Base-by-base conservation (phyloP, 2,888 invertebrate genomes). In the Nowickia ferox region DNA sequence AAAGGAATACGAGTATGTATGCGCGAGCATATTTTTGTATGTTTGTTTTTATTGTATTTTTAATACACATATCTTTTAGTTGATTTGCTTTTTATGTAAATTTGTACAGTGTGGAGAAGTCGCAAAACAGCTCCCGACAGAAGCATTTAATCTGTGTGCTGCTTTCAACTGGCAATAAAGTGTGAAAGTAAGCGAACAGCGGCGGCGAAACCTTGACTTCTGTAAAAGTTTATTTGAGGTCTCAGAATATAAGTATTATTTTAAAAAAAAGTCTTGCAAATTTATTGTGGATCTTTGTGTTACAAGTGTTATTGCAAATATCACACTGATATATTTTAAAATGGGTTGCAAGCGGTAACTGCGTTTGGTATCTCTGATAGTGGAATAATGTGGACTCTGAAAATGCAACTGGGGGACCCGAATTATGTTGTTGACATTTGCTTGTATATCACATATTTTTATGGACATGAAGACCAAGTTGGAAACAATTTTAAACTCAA, bases 161-260 rank as follows among this genome's bases (percentile, higher is more conserved):
- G 72, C 69, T 75, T 48, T 38, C 38, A 59, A 78, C 74, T 46
- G 40, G n/a, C 51, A 68, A 53, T 68, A 80, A 80, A 80, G 75
- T 76, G 84, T 80, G 65, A 84, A 84, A 84, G 68, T 79, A 71
- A 44, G 48, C n/a, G 55, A 38, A 19, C 66, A 69, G 51, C n/a
- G 55, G 6, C 38, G 48, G 74, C 53, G 75, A 40, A 5, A 17
- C 13, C 2, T n/a, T 17, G 22, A 48, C 15, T 38, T 65, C 0
- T 13, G 13, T 15, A n/a, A 53, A 19, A 42, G 8, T 5, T 9
- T 10, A 2, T 38, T 6, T 15, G 40, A 17, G 30, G 1, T 19
- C 5, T 2, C 10, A 17, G 17, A 8, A 40, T 40, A n/a, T n/a
- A n/a, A n/a, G n/a, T n/a, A 19, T 15, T 51, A 17, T 59, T 40